Evolutionary conservation across 1,140 invertebrate species (phyloP), one percentile per base, ranked within the genome.

Genomic region (Marisa cornuarietis): DNA sequence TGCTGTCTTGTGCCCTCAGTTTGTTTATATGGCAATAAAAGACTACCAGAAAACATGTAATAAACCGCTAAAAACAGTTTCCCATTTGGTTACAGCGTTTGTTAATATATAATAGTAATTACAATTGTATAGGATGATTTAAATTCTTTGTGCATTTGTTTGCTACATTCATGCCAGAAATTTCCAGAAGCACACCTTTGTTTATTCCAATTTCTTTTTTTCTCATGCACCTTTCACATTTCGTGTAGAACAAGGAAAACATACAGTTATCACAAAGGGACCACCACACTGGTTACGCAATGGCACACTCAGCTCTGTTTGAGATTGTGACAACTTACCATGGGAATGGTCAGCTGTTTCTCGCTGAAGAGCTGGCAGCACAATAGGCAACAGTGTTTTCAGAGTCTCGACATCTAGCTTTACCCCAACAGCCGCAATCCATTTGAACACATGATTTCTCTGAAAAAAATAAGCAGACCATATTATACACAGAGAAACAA

Each of bases 401-500:
- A 95, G 82, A 61, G 90, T 88, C 0, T 93, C 91, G 31, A 92
- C 81, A 10, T 92, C 92, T 24, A 95, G 87, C 58, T 93, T 92
- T 6, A 93, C 88, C 16, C 92, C 86, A n/a, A 95, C 82, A 10
- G 94, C 94, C 49, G 93, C 95, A 24, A 94, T 93, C 88, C 94
- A 95, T 82, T 94, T 94, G 76, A 95, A 95, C 49, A 94, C 91
- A 73, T 93, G 92, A 24, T 89, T 92, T 79, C 95, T 91, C 94
- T 95, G 82, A n/a, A 52, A 68, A n/a, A 13, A 14, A 68, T 11
- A 6, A 5, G 22, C 22, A 13, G 22, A 42, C 31, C 31, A 0
- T 42, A 6, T 6, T 0, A 42, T 42, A 42, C n/a, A 42, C 0
- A 42, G 31, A 42, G 6, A 42, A 2, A 42, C 31, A 42, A 42